Base-by-base conservation (phyloP, 2,113 vertebrate genomes). In the Nothocercus nigrocapillus region DNA sequence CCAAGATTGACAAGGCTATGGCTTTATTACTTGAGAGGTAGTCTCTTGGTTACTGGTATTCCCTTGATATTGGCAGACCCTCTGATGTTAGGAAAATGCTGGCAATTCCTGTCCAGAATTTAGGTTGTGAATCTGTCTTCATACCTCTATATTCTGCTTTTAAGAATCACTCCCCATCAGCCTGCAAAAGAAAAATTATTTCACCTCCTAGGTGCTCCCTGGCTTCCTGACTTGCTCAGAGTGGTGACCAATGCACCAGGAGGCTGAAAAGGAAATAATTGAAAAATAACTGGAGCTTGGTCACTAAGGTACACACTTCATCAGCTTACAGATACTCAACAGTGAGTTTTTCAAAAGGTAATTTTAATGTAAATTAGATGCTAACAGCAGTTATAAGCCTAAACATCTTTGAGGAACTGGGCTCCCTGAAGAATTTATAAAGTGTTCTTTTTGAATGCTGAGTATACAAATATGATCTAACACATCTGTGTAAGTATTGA, bases 161-260 rank as follows among this genome's bases (percentile, higher is more conserved):
- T 96, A 88, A 96, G 88, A 96, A 95, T 96, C 61, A 91, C 95
- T 85, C 93, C 58, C 82, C 66, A 84, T 75, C 70, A 92, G 85
- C n/a, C 53, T 53, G 34, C 82, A 83, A 69, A 80, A 89, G 42
- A 79, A 64, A 80, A 61, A 64, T 27, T 30, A 6, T 67, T 89
- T 83, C 34, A 68, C 84, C 72, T 70, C 44, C 30, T 53, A 47
- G 63, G 81, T 56, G 53, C 56, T 87, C 63, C 64, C 81, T 72
- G 90, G 88, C 62, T 76, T 82, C 85, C 77, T 64, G 36, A 11
- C 36, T 36, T 7, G 54, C 70, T 58, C 51, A 85, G 61, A 45
- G 62, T 15, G 40, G 51, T 34, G 91, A 64, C 32, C 3, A 13
- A 72, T 34, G 53, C 49, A 38, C 77, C 84, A 87, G 25, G 0